Conservation (phyloP, 1,140 invertebrate genomes). For the Cydia splendana region DNA sequence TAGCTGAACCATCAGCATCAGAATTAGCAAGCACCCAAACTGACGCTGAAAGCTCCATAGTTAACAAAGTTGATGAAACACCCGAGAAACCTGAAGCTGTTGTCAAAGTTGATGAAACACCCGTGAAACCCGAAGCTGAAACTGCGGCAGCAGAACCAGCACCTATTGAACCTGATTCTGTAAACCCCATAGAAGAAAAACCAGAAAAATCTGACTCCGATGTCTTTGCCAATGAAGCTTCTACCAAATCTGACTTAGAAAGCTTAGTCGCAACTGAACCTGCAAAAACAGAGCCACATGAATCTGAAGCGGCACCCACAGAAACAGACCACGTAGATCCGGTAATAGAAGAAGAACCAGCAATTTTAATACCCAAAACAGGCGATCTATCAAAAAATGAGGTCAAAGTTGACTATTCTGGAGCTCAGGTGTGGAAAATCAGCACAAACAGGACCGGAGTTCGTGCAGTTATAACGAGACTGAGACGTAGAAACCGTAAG, state of each 20-base stretch:
- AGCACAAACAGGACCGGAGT: slow-evolving; percentile 66
- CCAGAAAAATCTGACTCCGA: background rate
- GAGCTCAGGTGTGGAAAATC: slow-evolving; percentile 81
- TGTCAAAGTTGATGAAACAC: background rate
- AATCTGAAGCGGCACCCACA: background rate
- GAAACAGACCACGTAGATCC: background rate
- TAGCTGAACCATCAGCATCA: background rate
- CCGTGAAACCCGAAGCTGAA: background rate
- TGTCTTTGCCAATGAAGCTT: background rate
- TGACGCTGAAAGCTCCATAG: background rate
- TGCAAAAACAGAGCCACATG: background rate
- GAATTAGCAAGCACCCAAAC: background rate
- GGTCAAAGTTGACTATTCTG: slow-evolving; percentile 77
- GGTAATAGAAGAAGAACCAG: background rate
- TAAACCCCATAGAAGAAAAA: background rate
- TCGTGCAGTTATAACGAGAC: slow-evolving; percentile 53
- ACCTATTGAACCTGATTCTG: background rate
- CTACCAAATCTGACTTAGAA: background rate
- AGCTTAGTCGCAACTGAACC: background rate
- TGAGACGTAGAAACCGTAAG: slow-evolving; percentile 68
- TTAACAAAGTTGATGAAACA: background rate
- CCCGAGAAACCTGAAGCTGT: background rate
- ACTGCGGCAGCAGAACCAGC: background rate
- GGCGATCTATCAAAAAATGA: slow-evolving; percentile 43
- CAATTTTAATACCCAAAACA: slow-evolving; percentile 34